A percentile compares a stretch with the other conserved stretches of the same genome.
phyloP scores from a whole-genome alignment of 2,797 vertebrate genomes.

The Acrocephalus scirpaceus region DNA sequence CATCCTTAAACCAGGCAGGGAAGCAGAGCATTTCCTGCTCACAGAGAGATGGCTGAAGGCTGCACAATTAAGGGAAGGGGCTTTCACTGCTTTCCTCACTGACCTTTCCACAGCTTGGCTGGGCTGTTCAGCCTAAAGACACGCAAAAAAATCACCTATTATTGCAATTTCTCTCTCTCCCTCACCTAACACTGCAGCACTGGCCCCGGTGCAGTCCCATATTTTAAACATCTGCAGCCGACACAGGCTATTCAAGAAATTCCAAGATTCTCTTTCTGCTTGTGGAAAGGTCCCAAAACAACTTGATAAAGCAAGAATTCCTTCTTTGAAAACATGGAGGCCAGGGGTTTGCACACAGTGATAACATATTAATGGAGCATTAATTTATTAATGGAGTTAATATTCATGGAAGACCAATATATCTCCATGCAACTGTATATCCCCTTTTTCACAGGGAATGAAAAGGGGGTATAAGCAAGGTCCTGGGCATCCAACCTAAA shows the following conservation, averaged over 20 bases:
- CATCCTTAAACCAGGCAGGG: neutral
- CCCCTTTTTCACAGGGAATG: neutral
- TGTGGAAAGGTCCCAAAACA: neutral
- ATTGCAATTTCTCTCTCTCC: neutral
- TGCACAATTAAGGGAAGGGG: neutral
- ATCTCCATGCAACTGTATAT: neutral
- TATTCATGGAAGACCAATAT: neutral
- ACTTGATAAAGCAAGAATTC: neutral
- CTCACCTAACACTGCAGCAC: neutral
- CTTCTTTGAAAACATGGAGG: neutral
- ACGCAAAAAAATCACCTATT: accelerated
- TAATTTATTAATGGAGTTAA: neutral
- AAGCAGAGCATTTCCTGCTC: neutral
- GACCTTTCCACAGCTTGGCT: neutral
- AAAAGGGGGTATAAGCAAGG: neutral
- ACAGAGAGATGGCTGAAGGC: neutral
- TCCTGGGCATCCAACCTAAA: neutral
- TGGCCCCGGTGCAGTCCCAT: neutral
- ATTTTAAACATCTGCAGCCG: neutral
- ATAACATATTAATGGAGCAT: neutral
- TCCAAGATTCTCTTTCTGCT: neutral
- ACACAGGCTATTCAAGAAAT: neutral
- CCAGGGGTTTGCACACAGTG: neutral
- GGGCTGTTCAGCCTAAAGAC: neutral
- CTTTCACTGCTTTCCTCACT: neutral